Evolutionary conservation across 2,888 invertebrate genomes (phyloP).

Genomic region (Heterodera filipjevi): DNA sequence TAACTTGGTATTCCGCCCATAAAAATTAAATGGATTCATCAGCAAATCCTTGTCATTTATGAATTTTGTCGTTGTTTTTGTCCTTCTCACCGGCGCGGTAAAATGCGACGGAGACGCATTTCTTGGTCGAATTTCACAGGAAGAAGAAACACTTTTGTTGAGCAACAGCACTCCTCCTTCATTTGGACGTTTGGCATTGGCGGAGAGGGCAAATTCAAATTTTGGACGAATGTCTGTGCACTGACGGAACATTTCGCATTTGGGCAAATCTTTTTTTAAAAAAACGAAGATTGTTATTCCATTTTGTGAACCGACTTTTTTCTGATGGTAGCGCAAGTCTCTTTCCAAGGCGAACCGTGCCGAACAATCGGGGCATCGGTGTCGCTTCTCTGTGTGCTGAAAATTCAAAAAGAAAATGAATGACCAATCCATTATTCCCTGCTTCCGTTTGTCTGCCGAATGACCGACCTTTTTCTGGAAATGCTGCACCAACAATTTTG

Average conservation of each 20-base stretch:
- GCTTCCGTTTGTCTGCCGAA: no score
- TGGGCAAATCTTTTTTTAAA: background rate
- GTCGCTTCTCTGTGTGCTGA: conserved; percentile 34
- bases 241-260: background rate
- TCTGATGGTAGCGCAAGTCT: conserved; percentile 47
- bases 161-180: no score
- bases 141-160: background rate
- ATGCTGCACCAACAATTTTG: conserved; percentile 45
- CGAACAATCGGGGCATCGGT: conserved; percentile 35
- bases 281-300: background rate
- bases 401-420: background rate
- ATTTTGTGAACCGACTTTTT: conserved; percentile 27
- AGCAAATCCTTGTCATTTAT: no score
- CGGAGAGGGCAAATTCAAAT: background rate
- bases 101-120: conserved; percentile 9
- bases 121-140: background rate
- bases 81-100: background rate
- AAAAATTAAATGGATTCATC: no score
- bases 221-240: background rate
- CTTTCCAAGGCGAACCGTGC: conserved; percentile 41
- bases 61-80: no score
- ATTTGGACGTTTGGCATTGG: background rate
- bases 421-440: background rate
- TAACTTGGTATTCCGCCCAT: no score
- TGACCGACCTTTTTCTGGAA: conserved; percentile 41